phyloP scores from a whole-genome alignment of 2,113 vertebrate genomes.

The Protomyctophum bolini region DNA sequence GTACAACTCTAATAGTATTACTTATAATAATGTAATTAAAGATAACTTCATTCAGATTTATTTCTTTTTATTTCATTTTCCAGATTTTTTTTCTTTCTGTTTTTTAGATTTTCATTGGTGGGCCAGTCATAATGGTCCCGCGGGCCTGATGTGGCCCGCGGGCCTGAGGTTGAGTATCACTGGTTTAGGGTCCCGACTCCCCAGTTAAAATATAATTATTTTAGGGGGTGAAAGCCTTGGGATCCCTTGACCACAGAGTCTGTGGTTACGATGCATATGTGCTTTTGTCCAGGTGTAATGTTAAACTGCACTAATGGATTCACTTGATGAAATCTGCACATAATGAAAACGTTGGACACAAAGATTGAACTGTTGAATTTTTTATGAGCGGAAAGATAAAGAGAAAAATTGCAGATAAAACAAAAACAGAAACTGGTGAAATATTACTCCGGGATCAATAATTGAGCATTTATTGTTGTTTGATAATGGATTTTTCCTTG shows the following conservation, averaged over 20 bases:
- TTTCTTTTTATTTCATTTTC: too few relatives aligned
- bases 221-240: too few relatives aligned
- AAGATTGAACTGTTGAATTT: conserved; percentile 32
- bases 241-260: not conserved
- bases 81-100: too few relatives aligned
- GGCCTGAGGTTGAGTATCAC: too few relatives aligned
- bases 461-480: conserved; percentile 38
- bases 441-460: conserved; percentile 32
- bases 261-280: not conserved
- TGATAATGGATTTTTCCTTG: conserved; percentile 39
- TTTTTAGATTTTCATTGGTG: too few relatives aligned
- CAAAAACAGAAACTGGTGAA: conserved; percentile 24
- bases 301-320: conserved; percentile 49
- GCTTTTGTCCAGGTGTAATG: conserved; percentile 28
- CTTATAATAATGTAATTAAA: too few relatives aligned
- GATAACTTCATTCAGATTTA: too few relatives aligned
- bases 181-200: too few relatives aligned
- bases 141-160: too few relatives aligned
- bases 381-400: conserved; percentile 49
- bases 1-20: too few relatives aligned
- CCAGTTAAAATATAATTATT: too few relatives aligned
- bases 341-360: conserved; percentile 33
- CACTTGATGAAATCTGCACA: conserved; percentile 45
- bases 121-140: too few relatives aligned
- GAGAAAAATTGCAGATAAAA: conserved; percentile 33